phyloP scores from a whole-genome alignment of 2,888 invertebrate species.

The Neria commutata region DNA sequence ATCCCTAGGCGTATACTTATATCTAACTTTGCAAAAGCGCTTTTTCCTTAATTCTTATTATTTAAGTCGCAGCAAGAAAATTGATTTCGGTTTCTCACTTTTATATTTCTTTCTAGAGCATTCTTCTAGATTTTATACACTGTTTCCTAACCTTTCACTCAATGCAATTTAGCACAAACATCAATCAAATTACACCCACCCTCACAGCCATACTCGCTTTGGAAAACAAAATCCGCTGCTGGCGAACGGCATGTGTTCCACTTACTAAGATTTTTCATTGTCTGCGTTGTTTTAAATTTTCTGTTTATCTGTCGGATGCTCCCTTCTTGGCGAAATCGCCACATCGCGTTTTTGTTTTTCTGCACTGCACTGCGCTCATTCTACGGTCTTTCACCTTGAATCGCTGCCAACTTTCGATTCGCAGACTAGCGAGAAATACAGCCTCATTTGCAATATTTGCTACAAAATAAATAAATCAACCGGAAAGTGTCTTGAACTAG shows the following conservation, averaged over 20 bases:
- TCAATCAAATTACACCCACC: too few relatives aligned
- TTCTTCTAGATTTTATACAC: too few relatives aligned
- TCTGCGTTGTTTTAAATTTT: background rate
- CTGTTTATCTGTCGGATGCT: background rate
- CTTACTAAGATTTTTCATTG: background rate
- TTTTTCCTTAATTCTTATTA: too few relatives aligned
- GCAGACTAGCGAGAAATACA: background rate
- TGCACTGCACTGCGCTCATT: background rate
- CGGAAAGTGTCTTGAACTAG: too few relatives aligned
- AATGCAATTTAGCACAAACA: too few relatives aligned
- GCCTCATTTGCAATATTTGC: background rate
- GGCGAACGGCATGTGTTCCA: background rate
- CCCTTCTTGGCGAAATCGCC: background rate
- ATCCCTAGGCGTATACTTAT: too few relatives aligned
- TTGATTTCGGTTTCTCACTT: too few relatives aligned
- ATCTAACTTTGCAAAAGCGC: too few relatives aligned
- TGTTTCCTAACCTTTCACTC: too few relatives aligned
- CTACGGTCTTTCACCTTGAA: background rate
- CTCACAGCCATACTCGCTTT: too few relatives aligned
- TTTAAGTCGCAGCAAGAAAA: too few relatives aligned
- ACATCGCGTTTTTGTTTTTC: background rate
- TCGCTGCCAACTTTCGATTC: background rate
- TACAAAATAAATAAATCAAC: background rate
- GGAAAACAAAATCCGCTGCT: background rate
- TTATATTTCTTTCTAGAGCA: too few relatives aligned